Base-by-base conservation (phyloP, 2,888 invertebrate species). In the Melinaea marsaeus region DNA sequence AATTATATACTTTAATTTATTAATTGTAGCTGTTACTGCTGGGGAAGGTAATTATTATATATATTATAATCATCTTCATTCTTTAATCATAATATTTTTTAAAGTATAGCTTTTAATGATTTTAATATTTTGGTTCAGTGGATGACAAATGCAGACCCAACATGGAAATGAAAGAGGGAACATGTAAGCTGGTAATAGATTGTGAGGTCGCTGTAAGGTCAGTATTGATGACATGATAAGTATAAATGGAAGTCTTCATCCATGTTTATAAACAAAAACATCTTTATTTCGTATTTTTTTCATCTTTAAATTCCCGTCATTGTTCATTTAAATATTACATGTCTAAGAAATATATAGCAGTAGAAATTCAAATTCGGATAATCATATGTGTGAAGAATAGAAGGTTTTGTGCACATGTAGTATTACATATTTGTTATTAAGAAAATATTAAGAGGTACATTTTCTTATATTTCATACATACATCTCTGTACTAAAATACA, bases 121-220 rank as follows among this genome's bases (percentile, higher is more conserved):
- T 54, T 47, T 55, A n/a, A 54, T 32, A 9, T 57, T 66, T 60
- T 37, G 58, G 69, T 79, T 57, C 72, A 88, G 88, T 84, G 75
- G 85, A 86, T 56, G 88, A 88, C 46, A 58, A 66, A 32, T 89
- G 88, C 70, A 69, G 55, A 58, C 76, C 81, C 35, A 82, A 78
- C 68, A 73, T 75, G 13, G 70, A 77, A 55, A 64, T 71, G 4
- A 56, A 71, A 13, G 76, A 79, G 47, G 88, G 88, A 48, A 72
- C 68, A 13, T 89, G 89, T 69, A 74, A 74, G 32, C 47, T 78
- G 46, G 74, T 84, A 42, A 75, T 75, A 5, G 72, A 79, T 47
- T 89, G 89, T 78, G 75, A 77, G 57, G 74, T 76, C 55, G 88
- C 89, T 11, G 2, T 86, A 59, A 79, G 76, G 89, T 88, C 68